Percentiles rank a stretch among this genome's conserved stretches.
Evolutionary conservation across 2,888 invertebrate genomes (phyloP).

Genomic region (Philereme vetulata): DNA sequence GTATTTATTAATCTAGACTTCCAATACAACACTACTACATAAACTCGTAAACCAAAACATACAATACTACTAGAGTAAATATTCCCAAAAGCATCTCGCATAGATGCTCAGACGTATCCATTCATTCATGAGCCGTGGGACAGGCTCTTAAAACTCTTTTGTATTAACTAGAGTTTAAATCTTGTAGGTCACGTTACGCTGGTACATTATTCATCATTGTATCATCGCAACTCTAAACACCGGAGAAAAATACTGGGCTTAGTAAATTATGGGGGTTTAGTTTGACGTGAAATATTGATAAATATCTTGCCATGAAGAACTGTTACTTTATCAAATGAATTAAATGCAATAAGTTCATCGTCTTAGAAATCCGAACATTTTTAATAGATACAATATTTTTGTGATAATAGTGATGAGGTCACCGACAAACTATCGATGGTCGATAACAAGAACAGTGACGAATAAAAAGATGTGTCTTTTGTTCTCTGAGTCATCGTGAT

Average conservation of each 20-base stretch:
- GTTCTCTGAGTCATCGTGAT: slow-evolving; percentile 45
- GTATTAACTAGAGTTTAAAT: slow-evolving; percentile 41
- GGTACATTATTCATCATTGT: slow-evolving; percentile 52
- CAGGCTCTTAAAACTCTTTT: slow-evolving; percentile 44
- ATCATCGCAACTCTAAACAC: slow-evolving; percentile 45
- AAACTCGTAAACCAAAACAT: slow-evolving; percentile 8
- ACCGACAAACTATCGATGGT: slow-evolving; percentile 15
- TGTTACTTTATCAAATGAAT: not conserved
- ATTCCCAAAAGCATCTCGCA: slow-evolving; percentile 71
- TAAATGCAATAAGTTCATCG: slow-evolving; percentile 3
- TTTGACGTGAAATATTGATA: slow-evolving; percentile 24
- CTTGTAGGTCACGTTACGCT: slow-evolving; percentile 47
- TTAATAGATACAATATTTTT: not conserved
- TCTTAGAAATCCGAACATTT: slow-evolving; percentile 23
- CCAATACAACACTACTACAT: slow-evolving; percentile 6
- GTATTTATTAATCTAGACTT: not conserved
- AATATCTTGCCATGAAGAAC: slow-evolving; percentile 10
- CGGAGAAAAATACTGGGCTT: slow-evolving; percentile 41
- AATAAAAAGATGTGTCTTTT: slow-evolving; percentile 13
- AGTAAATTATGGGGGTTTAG: slow-evolving; percentile 3
- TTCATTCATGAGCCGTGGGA: slow-evolving; percentile 69
- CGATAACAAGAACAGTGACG: slow-evolving; percentile 12
- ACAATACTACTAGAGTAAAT: slow-evolving; percentile 58
- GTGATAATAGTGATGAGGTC: slow-evolving; percentile 11
- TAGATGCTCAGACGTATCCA: slow-evolving; percentile 53